A percentile compares a stretch with the other conserved stretches of the same genome.
Conservation (phyloP, 2,113 vertebrate species). For the Axis porcinus region DNA sequence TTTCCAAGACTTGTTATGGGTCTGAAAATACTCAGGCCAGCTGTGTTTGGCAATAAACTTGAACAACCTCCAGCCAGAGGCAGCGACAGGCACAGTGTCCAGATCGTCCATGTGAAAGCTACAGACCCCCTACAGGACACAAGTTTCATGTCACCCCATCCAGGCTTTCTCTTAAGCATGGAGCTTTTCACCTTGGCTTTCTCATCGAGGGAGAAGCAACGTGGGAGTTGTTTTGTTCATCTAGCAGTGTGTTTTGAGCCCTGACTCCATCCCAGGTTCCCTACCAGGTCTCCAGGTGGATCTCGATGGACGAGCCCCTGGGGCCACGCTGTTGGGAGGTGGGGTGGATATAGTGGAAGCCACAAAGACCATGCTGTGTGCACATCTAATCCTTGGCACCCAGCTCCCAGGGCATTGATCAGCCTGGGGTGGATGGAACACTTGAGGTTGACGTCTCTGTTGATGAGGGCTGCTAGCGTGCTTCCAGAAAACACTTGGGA, state of each 20-base stretch:
- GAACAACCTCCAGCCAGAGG: not conserved
- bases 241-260: not conserved
- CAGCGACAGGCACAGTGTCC: not conserved
- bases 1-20: fast-evolving
- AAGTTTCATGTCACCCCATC: fast-evolving
- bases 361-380: fast-evolving
- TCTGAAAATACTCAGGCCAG: not conserved
- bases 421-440: slow-evolving; percentile 82
- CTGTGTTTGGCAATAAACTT: not conserved
- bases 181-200: not conserved
- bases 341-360: fast-evolving
- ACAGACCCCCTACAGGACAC: fast-evolving
- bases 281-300: not conserved
- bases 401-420: too few relatives aligned
- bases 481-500: slow-evolving; percentile 78
- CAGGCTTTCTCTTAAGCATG: not conserved
- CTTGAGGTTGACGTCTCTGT: slow-evolving; percentile 84
- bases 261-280: fast-evolving
- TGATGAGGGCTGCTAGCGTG: slow-evolving; percentile 85
- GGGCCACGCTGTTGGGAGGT: fast-evolving
- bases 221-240: not conserved
- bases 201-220: not conserved
- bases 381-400: not conserved
- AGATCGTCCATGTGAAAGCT: not conserved
- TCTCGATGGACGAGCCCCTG: fast-evolving